Evolutionary conservation across 2,888 invertebrate genomes (phyloP).

Genomic region (Cosmia pyralina): DNA sequence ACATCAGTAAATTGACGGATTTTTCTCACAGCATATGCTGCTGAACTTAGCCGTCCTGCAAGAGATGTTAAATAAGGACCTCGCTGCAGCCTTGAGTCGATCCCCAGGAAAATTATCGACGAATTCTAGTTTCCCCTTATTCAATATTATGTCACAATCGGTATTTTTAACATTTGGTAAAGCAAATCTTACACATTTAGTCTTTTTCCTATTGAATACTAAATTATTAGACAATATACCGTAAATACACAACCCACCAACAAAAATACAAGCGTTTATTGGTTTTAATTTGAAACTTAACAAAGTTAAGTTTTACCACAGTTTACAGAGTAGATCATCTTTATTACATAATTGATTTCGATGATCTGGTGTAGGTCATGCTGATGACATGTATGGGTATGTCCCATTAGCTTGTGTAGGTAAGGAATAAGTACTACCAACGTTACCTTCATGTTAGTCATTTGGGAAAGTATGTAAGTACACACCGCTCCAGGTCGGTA

Average conservation of each 20-base stretch:
- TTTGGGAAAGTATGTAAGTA: constrained; percentile 3
- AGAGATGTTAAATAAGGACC: too few species aligned
- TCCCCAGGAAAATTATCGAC: too few species aligned
- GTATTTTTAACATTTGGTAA: too few species aligned
- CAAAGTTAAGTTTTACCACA: background rate
- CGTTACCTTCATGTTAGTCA: constrained; percentile 10
- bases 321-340: background rate
- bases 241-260: background rate
- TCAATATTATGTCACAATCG: too few species aligned
- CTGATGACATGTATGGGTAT: too few species aligned
- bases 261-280: background rate
- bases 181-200: too few species aligned
- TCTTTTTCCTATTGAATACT: too few species aligned
- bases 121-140: too few species aligned
- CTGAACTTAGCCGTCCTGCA: too few species aligned
- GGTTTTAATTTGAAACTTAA: background rate
- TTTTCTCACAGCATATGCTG: too few species aligned
- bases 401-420: background rate
- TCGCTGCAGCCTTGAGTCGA: too few species aligned
- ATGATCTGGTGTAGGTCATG: background rate
- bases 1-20: too few species aligned
- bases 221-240: background rate
- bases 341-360: background rate
- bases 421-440: background rate
- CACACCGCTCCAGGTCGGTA: background rate